Percentiles rank a stretch among this genome's conserved stretches.
These are phyloP conservation scores for Thalassoma bifasciatum DNA, from an alignment of 2,113 vertebrate genomes.

Conservation along the genomic window DNA sequence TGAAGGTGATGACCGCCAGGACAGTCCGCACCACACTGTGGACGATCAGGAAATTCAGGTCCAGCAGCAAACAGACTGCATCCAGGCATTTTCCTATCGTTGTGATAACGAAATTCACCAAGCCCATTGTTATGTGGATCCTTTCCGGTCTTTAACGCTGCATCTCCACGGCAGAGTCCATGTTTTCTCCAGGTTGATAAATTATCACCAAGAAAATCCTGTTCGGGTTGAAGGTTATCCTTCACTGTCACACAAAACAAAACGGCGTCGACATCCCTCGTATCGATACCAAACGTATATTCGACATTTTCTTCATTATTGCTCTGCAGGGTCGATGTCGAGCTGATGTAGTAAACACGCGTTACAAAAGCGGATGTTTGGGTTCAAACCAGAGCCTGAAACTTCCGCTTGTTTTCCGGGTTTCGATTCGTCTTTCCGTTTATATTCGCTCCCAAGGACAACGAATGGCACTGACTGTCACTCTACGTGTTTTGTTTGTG, in stretches of 20 bases:
- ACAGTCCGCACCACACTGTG: slow-evolving; percentile 86
- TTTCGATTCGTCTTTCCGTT: not conserved
- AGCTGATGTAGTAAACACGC: slow-evolving; percentile 38
- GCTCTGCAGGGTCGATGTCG: not conserved
- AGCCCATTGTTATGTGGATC: slow-evolving; percentile 81
- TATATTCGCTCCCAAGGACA: accelerated
- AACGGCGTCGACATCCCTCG: not conserved
- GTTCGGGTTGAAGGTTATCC: not conserved
- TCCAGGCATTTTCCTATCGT: slow-evolving; percentile 86
- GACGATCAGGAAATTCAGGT: slow-evolving; percentile 91
- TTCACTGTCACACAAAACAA: not conserved
- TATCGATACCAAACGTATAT: not conserved
- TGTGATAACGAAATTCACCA: slow-evolving; percentile 85
- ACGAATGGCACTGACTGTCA: accelerated
- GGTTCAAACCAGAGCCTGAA: slow-evolving; percentile 53
- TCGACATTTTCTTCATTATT: not conserved
- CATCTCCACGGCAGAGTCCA: slow-evolving; percentile 48
- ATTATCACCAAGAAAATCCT: slow-evolving; percentile 22
- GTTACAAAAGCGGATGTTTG: slow-evolving; percentile 71
- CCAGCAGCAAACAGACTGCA: slow-evolving; percentile 86
- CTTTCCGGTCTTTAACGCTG: not conserved
- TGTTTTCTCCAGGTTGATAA: not conserved
- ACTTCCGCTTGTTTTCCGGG: slow-evolving; percentile 59
- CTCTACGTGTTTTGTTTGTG: not conserved
- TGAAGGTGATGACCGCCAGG: slow-evolving; percentile 81